Evolutionary conservation across 2,888 invertebrate genomes (phyloP), one percentile per base, ranked within the genome.

Genomic region (Horisme vitalbata): DNA sequence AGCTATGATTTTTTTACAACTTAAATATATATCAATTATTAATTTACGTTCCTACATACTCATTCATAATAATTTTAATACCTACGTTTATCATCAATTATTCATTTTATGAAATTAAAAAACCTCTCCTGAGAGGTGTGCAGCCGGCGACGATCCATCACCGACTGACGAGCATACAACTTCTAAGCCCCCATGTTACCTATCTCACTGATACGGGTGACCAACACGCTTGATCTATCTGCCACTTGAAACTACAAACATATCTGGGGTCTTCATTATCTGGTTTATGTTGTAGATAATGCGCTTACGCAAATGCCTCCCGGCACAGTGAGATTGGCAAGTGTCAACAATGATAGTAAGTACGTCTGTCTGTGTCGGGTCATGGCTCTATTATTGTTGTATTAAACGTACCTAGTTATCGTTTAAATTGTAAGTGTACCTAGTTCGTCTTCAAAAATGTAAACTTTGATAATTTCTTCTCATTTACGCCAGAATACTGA

Each of bases 301-400:
- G 50, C 70, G 74, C 83, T 85, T 87, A 86, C 87, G 88, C 86
- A 87, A 87, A 83, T 82, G 80, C 72, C 79, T 81, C 76, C 75
- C 70, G 71, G 61, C 61, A 71, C 51, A 68, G 49, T 56, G 52
- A 71, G 78, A 83, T 83, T 77, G 77, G 73, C 75, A 72, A 82
- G 64, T 80, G 80, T 87, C 81, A 86, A 83, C 71, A 82, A 15
- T 60, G 84, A 85, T 86, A 85, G 73, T 54, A 57, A 11, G 15
- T 3, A 9, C 52, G 79, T 80, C 80, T 82, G 66, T 57, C 59
- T 50, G 63, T 53, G 63, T 20, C 61, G 69, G 83, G 84, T 84
- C 84, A 79, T 52, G 69, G 65, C 64, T 65, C 57, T 71, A 68
- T 61, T 71, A 68, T 78, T 75, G 75, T 60, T 48, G 49, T 52